Base-by-base conservation (phyloP, 1,140 invertebrate species). In the Proctacanthus coquilletti region DNA sequence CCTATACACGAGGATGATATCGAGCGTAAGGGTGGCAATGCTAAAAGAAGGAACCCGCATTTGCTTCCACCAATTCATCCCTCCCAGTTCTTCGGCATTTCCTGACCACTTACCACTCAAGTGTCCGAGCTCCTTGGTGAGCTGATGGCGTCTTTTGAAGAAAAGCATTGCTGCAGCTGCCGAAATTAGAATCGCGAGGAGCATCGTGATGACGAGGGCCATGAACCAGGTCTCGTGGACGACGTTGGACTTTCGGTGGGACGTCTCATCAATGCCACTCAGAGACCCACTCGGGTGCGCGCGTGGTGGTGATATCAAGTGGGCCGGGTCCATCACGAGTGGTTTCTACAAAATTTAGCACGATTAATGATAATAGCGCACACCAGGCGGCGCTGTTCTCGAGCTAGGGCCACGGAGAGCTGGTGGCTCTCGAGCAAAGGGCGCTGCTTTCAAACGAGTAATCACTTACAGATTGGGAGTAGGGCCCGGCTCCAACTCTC, bases 171-270 rank as follows among this genome's bases (percentile, higher is more conserved):
- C 68, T 33, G 80, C 69, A 10, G 72, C 72, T 9, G 71, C 70
- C 1, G 81, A 60, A 2, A 84, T 52, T 0, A 77, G 63, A 35
- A 82, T 70, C 0, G 78, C 65, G 18, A 81, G 65, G 11, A 58
- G 44, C 11, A 55, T 35, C 5, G 69, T 70, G 20, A 77, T 77
- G 19, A 85, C 68, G 3, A 81, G 52, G 1, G 74, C 70, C 29
- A 86, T 70, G 47, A 86, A 78, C 82, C 82, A 86, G 0, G 81
- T 75, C 50, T 84, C 75, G 15, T 65, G 62, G 0, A 77, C 62
- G 19, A 77, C 61, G 64, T 32, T 53, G 43, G 19, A 50, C 32
- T 57, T 58, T 20, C 43, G 53, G 18, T 58, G 55, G 5, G 55
- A 57, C 6, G 55, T 53, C 18, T 51, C 50, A 41, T 54, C 52